Percentiles rank a stretch among this genome's conserved stretches.
These are phyloP conservation scores for Pomacea maculata DNA, from an alignment of 1,140 invertebrate species.

Conservation along the genomic window DNA sequence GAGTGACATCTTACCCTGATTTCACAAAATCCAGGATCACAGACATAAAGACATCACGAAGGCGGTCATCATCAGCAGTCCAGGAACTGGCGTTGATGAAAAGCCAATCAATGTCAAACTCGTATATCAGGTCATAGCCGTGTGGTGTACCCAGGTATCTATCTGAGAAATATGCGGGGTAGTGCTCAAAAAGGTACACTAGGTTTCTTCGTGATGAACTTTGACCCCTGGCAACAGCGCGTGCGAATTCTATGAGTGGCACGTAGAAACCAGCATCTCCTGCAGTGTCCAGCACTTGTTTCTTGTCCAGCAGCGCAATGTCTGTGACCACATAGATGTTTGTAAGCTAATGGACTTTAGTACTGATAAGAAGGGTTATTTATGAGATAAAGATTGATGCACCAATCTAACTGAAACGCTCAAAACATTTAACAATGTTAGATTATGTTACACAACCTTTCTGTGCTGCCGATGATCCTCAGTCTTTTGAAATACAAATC, in stretches of 20 bases:
- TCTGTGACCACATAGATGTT: not conserved
- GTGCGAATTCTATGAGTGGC: not conserved
- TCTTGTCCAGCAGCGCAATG: not conserved
- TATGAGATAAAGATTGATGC: too few species aligned
- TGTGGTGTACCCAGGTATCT: not conserved
- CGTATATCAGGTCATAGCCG: not conserved
- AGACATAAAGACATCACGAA: not conserved
- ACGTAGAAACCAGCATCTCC: not conserved
- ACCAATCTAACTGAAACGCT: too few species aligned
- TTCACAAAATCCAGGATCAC: not conserved
- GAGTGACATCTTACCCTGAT: not conserved
- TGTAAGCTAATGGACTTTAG: too few species aligned
- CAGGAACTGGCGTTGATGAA: not conserved
- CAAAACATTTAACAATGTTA: too few species aligned
- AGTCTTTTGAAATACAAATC: too few species aligned
- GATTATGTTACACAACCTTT: too few species aligned
- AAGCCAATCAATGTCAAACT: not conserved
- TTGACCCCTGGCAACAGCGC: not conserved
- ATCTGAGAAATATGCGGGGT: not conserved
- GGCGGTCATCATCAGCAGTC: conserved; percentile 1
- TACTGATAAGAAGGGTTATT: too few species aligned
- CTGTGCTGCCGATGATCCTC: too few species aligned
- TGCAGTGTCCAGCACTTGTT: not conserved
- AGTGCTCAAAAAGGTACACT: not conserved
- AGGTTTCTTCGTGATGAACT: not conserved